Evolutionary conservation across 2,797 vertebrate genomes (phyloP).

Genomic region (Picus viridis): DNA sequence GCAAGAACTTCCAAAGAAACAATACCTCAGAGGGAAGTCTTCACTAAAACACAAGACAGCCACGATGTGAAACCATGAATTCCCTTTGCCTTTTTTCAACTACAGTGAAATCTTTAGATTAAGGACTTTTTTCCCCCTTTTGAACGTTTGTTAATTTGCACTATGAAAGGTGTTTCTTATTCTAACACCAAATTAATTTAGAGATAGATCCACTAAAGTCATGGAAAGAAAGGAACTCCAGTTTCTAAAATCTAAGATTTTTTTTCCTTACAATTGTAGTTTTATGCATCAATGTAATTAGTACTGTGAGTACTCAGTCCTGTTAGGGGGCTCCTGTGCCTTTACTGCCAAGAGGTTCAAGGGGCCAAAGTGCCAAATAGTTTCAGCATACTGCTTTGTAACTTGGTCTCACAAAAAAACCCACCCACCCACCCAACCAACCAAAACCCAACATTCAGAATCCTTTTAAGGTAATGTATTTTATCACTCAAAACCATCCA

Average conservation of each 20-base stretch:
- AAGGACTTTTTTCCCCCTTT: not conserved
- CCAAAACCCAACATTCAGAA: not conserved
- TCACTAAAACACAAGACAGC: not conserved
- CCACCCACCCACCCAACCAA: no score
- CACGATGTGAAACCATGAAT: not conserved
- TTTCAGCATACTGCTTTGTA: not conserved
- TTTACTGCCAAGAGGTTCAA: not conserved
- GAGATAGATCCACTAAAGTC: not conserved
- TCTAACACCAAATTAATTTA: not conserved
- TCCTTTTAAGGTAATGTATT: not conserved
- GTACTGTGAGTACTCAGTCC: not conserved
- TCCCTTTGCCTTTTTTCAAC: not conserved
- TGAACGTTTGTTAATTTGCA: not conserved
- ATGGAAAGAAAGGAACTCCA: not conserved
- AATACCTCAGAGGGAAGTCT: not conserved
- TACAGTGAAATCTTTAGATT: not conserved
- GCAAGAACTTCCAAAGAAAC: constrained; percentile 20
- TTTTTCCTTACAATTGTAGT: not conserved
- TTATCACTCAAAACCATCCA: not conserved
- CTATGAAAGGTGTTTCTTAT: not conserved
- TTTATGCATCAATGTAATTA: not conserved
- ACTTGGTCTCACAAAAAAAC: not conserved
- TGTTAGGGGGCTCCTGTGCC: not conserved
- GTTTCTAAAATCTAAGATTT: not conserved
- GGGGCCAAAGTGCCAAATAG: not conserved